phyloP scores from a whole-genome alignment of 1,140 invertebrate genomes.

The Aleiodes sp. region DNA sequence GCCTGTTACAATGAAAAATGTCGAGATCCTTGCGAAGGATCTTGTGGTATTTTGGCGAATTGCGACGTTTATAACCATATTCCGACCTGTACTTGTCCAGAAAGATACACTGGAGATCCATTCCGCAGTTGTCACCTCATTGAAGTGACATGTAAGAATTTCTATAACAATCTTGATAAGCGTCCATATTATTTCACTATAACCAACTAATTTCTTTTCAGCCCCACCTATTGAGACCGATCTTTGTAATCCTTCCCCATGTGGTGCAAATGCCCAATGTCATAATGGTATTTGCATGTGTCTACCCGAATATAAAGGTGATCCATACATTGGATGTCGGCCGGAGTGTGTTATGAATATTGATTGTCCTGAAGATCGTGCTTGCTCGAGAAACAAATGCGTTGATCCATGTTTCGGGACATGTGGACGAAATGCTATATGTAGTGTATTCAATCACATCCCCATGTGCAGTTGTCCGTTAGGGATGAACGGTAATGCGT shows the following conservation, averaged over 20 bases:
- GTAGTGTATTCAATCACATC: conserved; percentile 72
- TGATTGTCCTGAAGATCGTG: conserved; percentile 71
- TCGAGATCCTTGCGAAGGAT: conserved; percentile 61
- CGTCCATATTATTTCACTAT: neutral
- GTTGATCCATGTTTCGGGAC: conserved; percentile 78
- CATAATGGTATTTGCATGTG: conserved; percentile 73
- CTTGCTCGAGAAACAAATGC: conserved; percentile 75
- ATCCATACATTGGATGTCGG: conserved; percentile 77
- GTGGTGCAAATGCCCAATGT: conserved; percentile 71
- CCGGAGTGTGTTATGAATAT: conserved; percentile 75
- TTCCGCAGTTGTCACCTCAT: conserved; percentile 69
- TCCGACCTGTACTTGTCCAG: conserved; percentile 73
- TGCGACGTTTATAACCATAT: conserved; percentile 73
- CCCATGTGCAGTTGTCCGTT: conserved; percentile 75
- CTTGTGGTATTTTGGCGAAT: conserved; percentile 71
- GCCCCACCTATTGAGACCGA: conserved; percentile 32
- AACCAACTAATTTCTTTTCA: conserved; percentile 34
- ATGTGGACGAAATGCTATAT: conserved; percentile 73
- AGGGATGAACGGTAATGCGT: conserved; percentile 78
- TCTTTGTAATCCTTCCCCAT: conserved; percentile 76
- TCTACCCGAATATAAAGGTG: conserved; percentile 73
- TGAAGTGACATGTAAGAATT: conserved; percentile 54
- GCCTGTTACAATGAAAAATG: conserved; percentile 65
- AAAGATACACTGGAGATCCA: conserved; percentile 76
- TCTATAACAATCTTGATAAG: conserved; percentile 32